phyloP scores from a whole-genome alignment of 1,140 invertebrate genomes.

The Octopus sinensis region DNA sequence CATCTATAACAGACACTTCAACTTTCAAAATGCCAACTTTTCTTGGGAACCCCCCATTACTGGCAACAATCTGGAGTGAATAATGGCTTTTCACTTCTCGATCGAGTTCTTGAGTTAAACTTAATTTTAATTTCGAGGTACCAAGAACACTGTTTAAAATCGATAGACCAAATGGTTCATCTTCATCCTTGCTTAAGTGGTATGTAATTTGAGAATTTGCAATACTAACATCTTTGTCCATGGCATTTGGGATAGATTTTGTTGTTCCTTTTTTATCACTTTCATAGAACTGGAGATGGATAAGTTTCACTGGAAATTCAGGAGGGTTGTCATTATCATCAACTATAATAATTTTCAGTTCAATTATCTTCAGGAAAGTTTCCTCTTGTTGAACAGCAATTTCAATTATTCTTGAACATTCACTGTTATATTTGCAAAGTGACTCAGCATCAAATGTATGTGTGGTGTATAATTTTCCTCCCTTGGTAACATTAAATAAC shows the following conservation, averaged over 20 bases:
- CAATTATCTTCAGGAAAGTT: not conserved
- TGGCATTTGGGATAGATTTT: conserved; percentile 36
- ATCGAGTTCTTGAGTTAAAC: conserved; percentile 38
- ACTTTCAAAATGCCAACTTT: conserved; percentile 50
- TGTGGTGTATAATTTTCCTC: not conserved
- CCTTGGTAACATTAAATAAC: not conserved
- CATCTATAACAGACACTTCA: conserved; percentile 72
- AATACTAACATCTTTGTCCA: not conserved
- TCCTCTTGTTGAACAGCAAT: not conserved
- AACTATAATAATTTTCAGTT: conserved; percentile 22
- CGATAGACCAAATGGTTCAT: conserved; percentile 53
- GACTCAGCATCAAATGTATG: not conserved
- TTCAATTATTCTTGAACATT: not conserved
- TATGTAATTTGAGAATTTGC: not conserved
- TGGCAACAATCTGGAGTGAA: conserved; percentile 37
- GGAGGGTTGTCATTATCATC: conserved; percentile 53
- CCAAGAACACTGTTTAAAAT: conserved; percentile 33
- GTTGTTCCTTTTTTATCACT: conserved; percentile 33
- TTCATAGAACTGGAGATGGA: conserved; percentile 42
- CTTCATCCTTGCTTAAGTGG: not conserved
- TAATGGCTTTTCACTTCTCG: conserved; percentile 39
- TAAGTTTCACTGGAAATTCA: conserved; percentile 33
- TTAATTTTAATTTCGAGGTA: conserved; percentile 37
- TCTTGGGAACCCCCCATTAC: conserved; percentile 42
- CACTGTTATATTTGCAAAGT: not conserved